Evolutionary conservation across 2,113 vertebrate genomes (phyloP).

Genomic region (Xiphophorus hellerii): DNA sequence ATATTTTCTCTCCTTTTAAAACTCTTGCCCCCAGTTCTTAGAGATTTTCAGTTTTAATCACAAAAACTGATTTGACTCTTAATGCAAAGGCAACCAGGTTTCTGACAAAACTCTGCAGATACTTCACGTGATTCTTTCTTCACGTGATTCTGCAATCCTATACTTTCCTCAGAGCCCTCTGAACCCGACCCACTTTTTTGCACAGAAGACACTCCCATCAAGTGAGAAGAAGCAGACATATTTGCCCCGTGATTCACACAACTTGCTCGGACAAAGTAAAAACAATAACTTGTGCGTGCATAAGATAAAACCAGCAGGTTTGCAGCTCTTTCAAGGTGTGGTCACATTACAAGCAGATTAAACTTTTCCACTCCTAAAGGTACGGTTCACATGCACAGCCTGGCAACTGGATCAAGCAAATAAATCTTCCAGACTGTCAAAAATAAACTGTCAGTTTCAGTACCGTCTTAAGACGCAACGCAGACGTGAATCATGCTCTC

Average conservation of each 20-base stretch:
- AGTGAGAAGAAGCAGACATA: no score
- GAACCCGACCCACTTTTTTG: no score
- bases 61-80: no score
- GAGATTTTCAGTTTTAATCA: background rate
- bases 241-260: background rate
- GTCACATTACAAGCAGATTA: background rate
- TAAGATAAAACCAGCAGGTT: background rate
- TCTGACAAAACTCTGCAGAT: no score
- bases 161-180: background rate
- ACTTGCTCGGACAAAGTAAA: no score
- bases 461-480: background rate
- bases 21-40: background rate
- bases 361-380: background rate
- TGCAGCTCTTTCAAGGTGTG: background rate
- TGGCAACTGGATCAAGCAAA: background rate
- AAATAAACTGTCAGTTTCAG: background rate
- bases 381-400: no score
- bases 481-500: background rate
- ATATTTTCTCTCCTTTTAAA: background rate
- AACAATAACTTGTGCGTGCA: background rate
- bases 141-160: background rate
- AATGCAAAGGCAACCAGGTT: background rate
- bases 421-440: background rate
- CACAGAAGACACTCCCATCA: background rate
- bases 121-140: background rate